These are phyloP conservation scores for Drosophila lacteicornis DNA, from an alignment of 1,140 invertebrate genomes.

Conservation along the genomic window DNA sequence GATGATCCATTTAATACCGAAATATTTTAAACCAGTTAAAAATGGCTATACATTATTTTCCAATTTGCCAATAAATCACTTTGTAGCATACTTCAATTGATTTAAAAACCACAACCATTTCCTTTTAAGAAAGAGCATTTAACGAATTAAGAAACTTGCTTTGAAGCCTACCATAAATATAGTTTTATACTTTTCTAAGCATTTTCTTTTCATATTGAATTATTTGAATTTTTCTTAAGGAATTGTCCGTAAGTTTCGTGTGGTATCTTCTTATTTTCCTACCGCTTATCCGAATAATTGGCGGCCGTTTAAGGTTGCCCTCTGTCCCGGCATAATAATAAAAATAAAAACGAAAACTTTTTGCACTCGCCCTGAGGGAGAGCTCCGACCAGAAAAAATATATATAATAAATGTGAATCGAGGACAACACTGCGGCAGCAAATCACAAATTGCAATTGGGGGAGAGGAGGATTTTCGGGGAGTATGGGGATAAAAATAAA, in stretches of 20 bases:
- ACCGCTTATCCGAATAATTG: constrained; percentile 35
- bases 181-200: not conserved
- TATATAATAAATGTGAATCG: constrained; percentile 7
- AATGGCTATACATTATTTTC: no score
- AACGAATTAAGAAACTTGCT: not conserved
- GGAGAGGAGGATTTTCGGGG: constrained; percentile 4
- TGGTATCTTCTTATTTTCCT: constrained; percentile 3
- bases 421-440: constrained; percentile 31
- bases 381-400: constrained; percentile 1
- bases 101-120: no score
- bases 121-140: no score
- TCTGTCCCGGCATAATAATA: constrained; percentile 17
- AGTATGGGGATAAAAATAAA: constrained; percentile 25
- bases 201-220: not conserved
- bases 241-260: not conserved
- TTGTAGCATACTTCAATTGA: no score
- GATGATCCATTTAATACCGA: no score
- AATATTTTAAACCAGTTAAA: not conserved
- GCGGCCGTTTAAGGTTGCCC: constrained; percentile 36
- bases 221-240: not conserved
- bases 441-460: constrained; percentile 51
- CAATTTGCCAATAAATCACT: no score
- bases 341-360: constrained; percentile 24
- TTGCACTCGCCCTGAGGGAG: constrained; percentile 13
- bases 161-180: not conserved